Percentiles rank a stretch among this genome's conserved stretches.
These are phyloP conservation scores for Ophion ellenae DNA, from an alignment of 2,888 invertebrate genomes.

Conservation along the genomic window DNA sequence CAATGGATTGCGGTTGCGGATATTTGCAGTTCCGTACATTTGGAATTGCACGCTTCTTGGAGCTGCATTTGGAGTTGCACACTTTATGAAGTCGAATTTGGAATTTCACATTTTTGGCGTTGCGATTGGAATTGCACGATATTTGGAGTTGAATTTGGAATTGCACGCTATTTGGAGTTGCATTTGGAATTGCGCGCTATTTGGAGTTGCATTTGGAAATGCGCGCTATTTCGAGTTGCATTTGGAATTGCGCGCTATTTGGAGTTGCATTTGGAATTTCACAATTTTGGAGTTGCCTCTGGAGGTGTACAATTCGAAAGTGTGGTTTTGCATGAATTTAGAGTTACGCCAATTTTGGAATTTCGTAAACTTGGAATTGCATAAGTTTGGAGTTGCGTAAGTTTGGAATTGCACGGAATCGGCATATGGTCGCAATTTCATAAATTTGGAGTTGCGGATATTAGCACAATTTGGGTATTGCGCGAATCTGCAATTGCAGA, in stretches of 20 bases:
- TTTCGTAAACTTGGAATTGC: not conserved
- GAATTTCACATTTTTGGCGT: not conserved
- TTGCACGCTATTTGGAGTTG: too few species aligned
- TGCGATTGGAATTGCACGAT: not conserved
- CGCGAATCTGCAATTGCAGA: not conserved
- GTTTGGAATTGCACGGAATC: not conserved
- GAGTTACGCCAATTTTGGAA: not conserved
- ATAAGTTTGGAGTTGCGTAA: not conserved
- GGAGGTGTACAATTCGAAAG: not conserved
- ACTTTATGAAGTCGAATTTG: too few species aligned
- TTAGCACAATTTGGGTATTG: not conserved
- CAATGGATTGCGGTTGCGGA: not conserved
- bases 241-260: not conserved
- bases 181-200: too few species aligned
- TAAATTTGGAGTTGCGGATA: not conserved
- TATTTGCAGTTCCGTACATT: not conserved
- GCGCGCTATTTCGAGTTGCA: too few species aligned
- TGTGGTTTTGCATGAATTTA: not conserved
- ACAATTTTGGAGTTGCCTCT: not conserved
- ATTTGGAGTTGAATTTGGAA: too few species aligned
- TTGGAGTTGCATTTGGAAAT: too few species aligned
- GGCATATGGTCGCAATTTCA: not conserved
- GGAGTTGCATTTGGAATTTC: too few species aligned
- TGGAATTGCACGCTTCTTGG: not conserved
- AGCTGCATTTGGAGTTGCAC: too few species aligned